Percentiles rank a stretch among this genome's conserved stretches.
Conservation (phyloP, 2,888 invertebrate genomes). For the Germaria angustata region DNA sequence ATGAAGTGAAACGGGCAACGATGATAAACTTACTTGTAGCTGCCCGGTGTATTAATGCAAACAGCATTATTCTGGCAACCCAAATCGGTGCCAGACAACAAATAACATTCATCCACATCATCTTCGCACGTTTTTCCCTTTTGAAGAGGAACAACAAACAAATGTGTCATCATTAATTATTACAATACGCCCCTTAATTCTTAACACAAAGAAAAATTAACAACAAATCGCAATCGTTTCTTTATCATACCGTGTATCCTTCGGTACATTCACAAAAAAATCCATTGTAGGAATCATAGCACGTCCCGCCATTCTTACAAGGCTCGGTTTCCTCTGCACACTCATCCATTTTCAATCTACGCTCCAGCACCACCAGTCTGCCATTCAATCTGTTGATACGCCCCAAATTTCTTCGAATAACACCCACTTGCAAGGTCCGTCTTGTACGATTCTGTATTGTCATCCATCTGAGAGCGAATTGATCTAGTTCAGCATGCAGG, state of each 20-base stretch:
- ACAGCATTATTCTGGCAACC: constrained; percentile 95
- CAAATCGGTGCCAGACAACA: constrained; percentile 89
- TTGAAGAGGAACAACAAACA: constrained; percentile 11
- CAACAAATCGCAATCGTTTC: background rate
- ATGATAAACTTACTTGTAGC: constrained; percentile 84
- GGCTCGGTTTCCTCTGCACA: constrained; percentile 80
- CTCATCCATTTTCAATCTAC: constrained; percentile 68
- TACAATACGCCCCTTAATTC: constrained; percentile 52
- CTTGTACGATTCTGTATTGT: constrained; percentile 69
- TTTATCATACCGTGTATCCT: constrained; percentile 83
- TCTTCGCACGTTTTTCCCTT: constrained; percentile 86
- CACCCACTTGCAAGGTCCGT: constrained; percentile 35
- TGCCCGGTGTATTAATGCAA: constrained; percentile 89
- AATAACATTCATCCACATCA: constrained; percentile 93
- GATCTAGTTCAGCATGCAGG: constrained; percentile 69
- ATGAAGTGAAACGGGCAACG: background rate
- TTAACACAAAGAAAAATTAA: background rate
- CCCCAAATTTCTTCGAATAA: constrained; percentile 68
- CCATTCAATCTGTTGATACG: constrained; percentile 67
- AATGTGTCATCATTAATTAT: background rate
- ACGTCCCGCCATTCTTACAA: constrained; percentile 91
- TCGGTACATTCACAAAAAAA: constrained; percentile 88
- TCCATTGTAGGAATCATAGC: constrained; percentile 86
- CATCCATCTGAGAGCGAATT: constrained; percentile 65
- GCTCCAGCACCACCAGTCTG: constrained; percentile 64